Evolutionary conservation across 2,113 vertebrate genomes (phyloP), one percentile per base, ranked within the genome.

Genomic region (Melanerpes formicivorus): DNA sequence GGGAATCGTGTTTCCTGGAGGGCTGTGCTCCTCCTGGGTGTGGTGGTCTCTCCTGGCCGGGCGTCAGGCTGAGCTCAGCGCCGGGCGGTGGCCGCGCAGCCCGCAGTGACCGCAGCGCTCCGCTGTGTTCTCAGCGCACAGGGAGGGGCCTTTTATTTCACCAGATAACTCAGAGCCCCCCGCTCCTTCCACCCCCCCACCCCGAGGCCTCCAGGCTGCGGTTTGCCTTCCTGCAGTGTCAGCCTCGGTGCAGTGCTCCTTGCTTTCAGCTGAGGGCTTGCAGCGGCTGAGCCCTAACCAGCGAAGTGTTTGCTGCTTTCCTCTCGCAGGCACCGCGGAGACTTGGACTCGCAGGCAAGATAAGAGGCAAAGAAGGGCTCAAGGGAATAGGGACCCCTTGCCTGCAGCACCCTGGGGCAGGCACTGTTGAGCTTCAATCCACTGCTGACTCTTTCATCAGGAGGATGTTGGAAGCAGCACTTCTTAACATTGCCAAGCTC

Each of bases 1-100:
- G 66, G 86, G 86, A 69, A 44, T 91, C 86, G 30, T 25, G 17
- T 95, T 95, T 96, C 93, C 59, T 79, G 95, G 12, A 93, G 90
- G 44, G 54, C 27, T 95, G 72, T 84, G 67, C 88, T 87, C 64
- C 73, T 94, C 55, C 29, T 86, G 92, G 93, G 93, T 92, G 95
- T 93, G 96, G 95, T 88, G 86, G 88, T 88, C 44, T 81, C 77
- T 95, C 44, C 32, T 95, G 95, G 91, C 84, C 0, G 6, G 56
- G 4, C 5, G 75, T 67, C 0, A 11, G 75, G 78, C 78, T 94
- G 95, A 95, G 84, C 94, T 96, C 95, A 93, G 40, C 0, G 2
- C 59, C 0, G 22, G 69, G 84, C 44, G 1, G 70, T 70, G 77
- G 18, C 83, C 1, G 0, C 1, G 1, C 30, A 12, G 59, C 37